A percentile compares a stretch with the other conserved stretches of the same genome.
These are phyloP conservation scores for Prosopocoilus inquinatus DNA, from an alignment of 2,888 invertebrate species.

Conservation along the genomic window DNA sequence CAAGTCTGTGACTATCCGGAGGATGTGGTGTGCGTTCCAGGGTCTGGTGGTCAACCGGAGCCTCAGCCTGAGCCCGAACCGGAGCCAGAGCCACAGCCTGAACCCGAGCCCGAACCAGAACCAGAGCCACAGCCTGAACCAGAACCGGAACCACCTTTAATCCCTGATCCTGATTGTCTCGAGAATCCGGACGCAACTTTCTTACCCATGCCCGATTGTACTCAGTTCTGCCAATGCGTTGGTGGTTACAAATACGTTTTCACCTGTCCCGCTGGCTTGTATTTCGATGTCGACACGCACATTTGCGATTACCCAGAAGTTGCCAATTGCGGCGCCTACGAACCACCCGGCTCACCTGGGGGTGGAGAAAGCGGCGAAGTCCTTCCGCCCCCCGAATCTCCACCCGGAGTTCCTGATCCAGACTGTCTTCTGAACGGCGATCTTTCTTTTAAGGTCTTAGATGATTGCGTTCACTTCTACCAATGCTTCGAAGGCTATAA, in stretches of 20 bases:
- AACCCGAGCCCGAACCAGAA: conserved; percentile 33
- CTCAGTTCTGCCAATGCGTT: conserved; percentile 8
- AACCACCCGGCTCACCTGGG: background rate
- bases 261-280: conserved; percentile 10
- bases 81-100: background rate
- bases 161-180: background rate
- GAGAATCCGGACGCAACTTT: background rate
- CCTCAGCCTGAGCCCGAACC: conserved; percentile 48
- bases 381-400: too few species aligned
- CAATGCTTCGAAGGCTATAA: conserved; percentile 9
- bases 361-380: too few species aligned
- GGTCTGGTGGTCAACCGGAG: conserved; percentile 18
- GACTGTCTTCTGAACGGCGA: too few species aligned
- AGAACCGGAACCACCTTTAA: too few species aligned
- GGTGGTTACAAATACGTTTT: conserved; percentile 5
- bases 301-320: conserved; percentile 23
- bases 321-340: conserved; percentile 14
- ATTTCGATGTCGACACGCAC: conserved; percentile 11
- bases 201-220: background rate
- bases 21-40: conserved; percentile 24
- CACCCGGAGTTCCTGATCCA: too few species aligned
- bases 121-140: too few species aligned
- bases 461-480: conserved; percentile 8
- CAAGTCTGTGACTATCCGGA: conserved; percentile 20
- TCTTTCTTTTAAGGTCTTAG: too few species aligned